Conservation (phyloP, 2,113 vertebrate genomes). For the Alexandromys fortis region DNA sequence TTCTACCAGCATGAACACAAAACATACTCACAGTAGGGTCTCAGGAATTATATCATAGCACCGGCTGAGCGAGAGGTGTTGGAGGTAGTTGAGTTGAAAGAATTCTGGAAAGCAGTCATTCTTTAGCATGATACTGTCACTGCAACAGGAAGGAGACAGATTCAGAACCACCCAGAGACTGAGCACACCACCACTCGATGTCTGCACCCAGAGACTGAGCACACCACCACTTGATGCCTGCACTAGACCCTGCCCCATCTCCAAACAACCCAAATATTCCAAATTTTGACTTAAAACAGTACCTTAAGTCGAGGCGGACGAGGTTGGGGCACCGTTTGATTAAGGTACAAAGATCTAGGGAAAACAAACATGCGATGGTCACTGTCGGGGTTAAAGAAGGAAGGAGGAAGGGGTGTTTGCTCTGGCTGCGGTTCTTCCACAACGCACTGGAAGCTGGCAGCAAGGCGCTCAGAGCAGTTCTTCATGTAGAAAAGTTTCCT, state of each 20-base stretch:
- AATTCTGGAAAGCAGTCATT: conserved; percentile 91
- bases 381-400: neutral
- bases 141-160: conserved; percentile 78
- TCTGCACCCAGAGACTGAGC: neutral
- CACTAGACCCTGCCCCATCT: neutral
- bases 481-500: neutral
- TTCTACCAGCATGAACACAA: neutral
- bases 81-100: conserved; percentile 86
- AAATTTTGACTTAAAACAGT: conserved; percentile 57
- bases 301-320: conserved; percentile 94
- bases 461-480: neutral
- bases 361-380: neutral
- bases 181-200: neutral
- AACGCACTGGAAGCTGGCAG: neutral
- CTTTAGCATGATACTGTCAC: conserved; percentile 94
- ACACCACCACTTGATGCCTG: neutral
- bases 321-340: conserved; percentile 91
- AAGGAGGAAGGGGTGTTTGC: neutral
- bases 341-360: conserved; percentile 91
- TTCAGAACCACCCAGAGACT: neutral
- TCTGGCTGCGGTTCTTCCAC: neutral
- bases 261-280: neutral
- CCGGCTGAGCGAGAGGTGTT: conserved; percentile 93
- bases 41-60: conserved; percentile 95
- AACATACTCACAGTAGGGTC: conserved; percentile 88